A percentile compares a stretch with the other conserved stretches of the same genome.
Evolutionary conservation across 2,797 vertebrate genomes (phyloP).

Genomic region (Semotilus atromaculatus): DNA sequence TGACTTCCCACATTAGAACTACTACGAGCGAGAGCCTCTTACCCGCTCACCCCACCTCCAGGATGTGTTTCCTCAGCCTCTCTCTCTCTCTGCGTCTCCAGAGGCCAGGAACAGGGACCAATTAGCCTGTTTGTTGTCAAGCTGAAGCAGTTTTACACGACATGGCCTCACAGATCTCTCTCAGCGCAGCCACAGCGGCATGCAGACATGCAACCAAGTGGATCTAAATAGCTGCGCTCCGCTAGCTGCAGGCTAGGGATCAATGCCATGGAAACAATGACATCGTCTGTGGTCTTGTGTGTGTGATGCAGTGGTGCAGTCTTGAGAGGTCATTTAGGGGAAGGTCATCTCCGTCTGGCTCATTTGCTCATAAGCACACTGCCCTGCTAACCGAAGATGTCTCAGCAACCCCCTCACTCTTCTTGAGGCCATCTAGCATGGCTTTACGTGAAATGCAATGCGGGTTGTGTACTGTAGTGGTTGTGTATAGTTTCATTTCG

Average conservation of each 20-base stretch:
- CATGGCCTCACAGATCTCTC: constrained; percentile 42
- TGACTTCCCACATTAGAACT: constrained; percentile 21
- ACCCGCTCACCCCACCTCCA: constrained; percentile 7
- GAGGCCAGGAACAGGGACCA: constrained; percentile 29
- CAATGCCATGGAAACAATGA: constrained; percentile 50
- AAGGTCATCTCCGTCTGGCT: constrained; percentile 31
- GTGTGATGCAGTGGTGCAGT: constrained; percentile 74
- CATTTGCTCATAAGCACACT: constrained; percentile 35
- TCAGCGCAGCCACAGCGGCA: constrained; percentile 1
- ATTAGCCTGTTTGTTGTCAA: constrained; percentile 45
- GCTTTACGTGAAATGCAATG: constrained; percentile 7
- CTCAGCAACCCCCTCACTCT: constrained; percentile 26
- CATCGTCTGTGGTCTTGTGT: constrained; percentile 58
- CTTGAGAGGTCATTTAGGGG: constrained; percentile 35
- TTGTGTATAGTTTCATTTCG: background rate
- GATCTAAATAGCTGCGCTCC: constrained; percentile 38
- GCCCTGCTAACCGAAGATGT: constrained; percentile 27
- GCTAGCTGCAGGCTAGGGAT: constrained; percentile 39
- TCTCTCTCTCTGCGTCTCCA: constrained; percentile 14
- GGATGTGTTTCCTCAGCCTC: constrained; percentile 35
- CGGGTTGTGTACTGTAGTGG: background rate
- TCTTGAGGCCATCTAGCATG: constrained; percentile 4
- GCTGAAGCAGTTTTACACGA: constrained; percentile 34
- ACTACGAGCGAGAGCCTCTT: constrained; percentile 13
- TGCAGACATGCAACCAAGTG: constrained; percentile 45